These are phyloP conservation scores for Drosophila gunungcola DNA, from an alignment of 1,140 invertebrate species.

Conservation along the genomic window DNA sequence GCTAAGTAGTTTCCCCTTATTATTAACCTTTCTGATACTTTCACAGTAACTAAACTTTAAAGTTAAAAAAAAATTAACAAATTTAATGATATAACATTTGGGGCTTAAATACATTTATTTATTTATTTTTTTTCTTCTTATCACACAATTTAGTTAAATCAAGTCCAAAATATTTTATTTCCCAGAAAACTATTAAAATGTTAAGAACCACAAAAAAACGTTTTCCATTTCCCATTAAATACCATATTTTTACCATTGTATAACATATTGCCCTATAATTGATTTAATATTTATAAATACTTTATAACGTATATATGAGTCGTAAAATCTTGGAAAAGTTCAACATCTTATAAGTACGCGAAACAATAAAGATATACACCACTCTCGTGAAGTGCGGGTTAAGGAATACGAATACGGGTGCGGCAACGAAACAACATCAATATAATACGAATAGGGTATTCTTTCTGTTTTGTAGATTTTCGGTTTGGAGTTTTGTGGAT, in stretches of 20 bases:
- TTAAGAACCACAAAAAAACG: background rate
- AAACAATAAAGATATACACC: slow-evolving; percentile 23
- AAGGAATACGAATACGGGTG: slow-evolving; percentile 13
- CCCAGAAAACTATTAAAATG: background rate
- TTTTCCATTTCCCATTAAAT: background rate
- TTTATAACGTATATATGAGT: slow-evolving; percentile 51
- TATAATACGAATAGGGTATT: slow-evolving; percentile 20
- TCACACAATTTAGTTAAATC: no score
- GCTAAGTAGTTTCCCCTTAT: no score
- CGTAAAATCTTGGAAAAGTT: slow-evolving; percentile 72
- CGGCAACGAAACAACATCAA: slow-evolving; percentile 3
- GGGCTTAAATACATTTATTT: no score
- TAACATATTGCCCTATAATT: slow-evolving; percentile 79
- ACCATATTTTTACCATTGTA: slow-evolving; percentile 39
- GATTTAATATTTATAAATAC: slow-evolving; percentile 63
- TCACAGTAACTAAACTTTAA: no score
- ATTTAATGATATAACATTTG: no score
- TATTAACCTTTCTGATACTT: no score
- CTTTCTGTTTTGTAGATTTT: background rate
- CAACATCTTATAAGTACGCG: slow-evolving; percentile 64
- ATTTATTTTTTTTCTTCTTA: no score
- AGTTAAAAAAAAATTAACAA: no score
- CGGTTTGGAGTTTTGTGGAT: background rate
- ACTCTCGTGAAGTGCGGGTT: slow-evolving; percentile 19
- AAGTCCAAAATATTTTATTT: background rate